Conservation (phyloP, 2,888 invertebrate genomes). For the Hoplodrina ambigua region DNA sequence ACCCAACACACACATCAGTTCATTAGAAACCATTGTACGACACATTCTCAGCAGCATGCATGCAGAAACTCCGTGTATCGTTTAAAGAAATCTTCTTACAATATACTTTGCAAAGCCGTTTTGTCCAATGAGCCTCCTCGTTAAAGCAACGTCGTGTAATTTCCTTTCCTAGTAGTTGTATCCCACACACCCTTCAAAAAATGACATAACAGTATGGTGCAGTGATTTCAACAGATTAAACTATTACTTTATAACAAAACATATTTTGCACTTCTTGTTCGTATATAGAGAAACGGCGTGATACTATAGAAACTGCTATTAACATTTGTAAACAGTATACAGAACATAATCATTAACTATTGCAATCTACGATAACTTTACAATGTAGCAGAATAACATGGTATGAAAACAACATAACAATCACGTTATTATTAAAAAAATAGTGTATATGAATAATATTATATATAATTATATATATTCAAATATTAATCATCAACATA, state of each 20-base stretch:
- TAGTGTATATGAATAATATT: constrained; percentile 88
- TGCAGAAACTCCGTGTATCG: constrained; percentile 76
- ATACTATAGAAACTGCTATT: constrained; percentile 80
- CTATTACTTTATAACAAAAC: constrained; percentile 87
- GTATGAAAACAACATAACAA: constrained; percentile 88
- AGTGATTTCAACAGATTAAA: constrained; percentile 85
- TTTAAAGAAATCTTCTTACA: constrained; percentile 76
- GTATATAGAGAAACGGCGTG: constrained; percentile 79
- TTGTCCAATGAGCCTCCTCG: constrained; percentile 82
- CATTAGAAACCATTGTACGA: constrained; percentile 71
- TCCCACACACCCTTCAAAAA: constrained; percentile 83
- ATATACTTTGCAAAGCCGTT: constrained; percentile 78
- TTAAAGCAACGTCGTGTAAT: constrained; percentile 79
- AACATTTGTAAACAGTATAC: constrained; percentile 86
- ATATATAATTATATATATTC: constrained; percentile 74
- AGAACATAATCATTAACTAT: constrained; percentile 83
- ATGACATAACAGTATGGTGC: constrained; percentile 77
- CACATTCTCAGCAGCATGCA: constrained; percentile 72
- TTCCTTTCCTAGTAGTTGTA: constrained; percentile 75
- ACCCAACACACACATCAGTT: constrained; percentile 75
- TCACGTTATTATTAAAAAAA: constrained; percentile 81
- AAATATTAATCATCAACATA: constrained; percentile 83
- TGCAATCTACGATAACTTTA: constrained; percentile 79
- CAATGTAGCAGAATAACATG: constrained; percentile 76
- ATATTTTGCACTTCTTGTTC: constrained; percentile 80